Base-by-base conservation (phyloP, 2,888 invertebrate genomes). In the Disparrhopalites patrizii region DNA sequence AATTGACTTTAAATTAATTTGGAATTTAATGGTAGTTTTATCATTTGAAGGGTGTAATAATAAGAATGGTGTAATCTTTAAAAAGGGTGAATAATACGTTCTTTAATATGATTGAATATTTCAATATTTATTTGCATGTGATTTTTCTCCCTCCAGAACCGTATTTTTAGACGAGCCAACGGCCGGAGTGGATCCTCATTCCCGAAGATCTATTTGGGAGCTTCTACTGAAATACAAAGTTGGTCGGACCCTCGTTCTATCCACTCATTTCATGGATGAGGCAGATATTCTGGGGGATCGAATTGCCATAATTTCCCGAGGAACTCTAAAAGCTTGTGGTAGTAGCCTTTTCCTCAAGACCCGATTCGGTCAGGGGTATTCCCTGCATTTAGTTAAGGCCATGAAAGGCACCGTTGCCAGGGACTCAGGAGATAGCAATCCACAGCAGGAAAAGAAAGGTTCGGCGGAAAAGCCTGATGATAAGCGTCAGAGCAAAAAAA, bases 191-290 rank as follows among this genome's bases (percentile, higher is more conserved):
- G 94, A 95, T 79, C 91, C 91, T 0, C 88, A 87, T 70, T 90
- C 92, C 0, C 82, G 93, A n/a, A 84, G 89, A 69, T 80, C 83
- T 77, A 89, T 90, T 76, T 90, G 90, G 90, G 85, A 87, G 27
- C 81, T 90, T 77, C 83, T 90, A 67, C 81, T 86, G 68, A 85
- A 85, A 71, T 83, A 88, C 76, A 86, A 87, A 76, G 82, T 79
- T 81, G 85, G 87, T 64, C 82, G 91, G 4, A 92, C 92, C 0
- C 87, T 93, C 10, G 82, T 93, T 62, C 82, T 93, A 65, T 91
- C 91, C 1, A 93, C 93, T 0, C 93, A 93, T 77, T 90, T 91
- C 77, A 84, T 93, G 77, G 93, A 93, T 78, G 93, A 93, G 78
- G 93, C 93, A 0, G 93, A 93, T 76, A 83, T 91, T 70, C 82